Evolutionary conservation across 2,797 vertebrate species (phyloP).

Genomic region (Hylomyscus alleni): DNA sequence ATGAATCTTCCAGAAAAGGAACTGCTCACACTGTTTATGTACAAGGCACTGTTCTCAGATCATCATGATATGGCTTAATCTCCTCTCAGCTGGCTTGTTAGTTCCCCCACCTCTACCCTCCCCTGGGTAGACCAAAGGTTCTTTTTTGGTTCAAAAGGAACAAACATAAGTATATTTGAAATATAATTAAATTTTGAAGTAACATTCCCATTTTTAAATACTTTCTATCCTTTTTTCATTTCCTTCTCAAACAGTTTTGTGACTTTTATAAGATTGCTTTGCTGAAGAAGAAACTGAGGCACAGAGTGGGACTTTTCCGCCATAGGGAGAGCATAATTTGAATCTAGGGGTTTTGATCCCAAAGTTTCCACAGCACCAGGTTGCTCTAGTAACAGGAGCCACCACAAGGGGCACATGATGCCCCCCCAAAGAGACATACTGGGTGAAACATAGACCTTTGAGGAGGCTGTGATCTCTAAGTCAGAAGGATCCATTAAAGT

Average conservation of each 20-base stretch:
- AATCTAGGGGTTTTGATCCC: background rate
- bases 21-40: background rate
- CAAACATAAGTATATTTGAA: background rate
- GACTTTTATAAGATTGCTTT: background rate
- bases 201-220: slow-evolving; percentile 11
- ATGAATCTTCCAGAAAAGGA: slow-evolving; percentile 2
- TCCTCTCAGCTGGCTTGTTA: background rate
- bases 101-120: background rate
- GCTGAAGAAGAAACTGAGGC: background rate
- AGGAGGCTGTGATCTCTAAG: background rate
- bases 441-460: background rate
- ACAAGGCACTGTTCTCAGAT: background rate
- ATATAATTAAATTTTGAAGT: background rate
- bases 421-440: background rate
- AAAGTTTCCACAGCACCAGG: background rate
- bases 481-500: background rate
- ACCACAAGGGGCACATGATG: background rate
- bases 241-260: background rate
- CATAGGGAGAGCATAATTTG: background rate
- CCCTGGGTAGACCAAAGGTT: background rate
- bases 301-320: background rate
- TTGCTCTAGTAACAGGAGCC: background rate
- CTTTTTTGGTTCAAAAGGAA: slow-evolving; percentile 6
- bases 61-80: background rate
- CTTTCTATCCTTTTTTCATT: background rate